Percentiles rank a stretch among this genome's conserved stretches.
These are phyloP conservation scores for Galerucella pusilla DNA, from an alignment of 2,888 invertebrate genomes.

Conservation along the genomic window DNA sequence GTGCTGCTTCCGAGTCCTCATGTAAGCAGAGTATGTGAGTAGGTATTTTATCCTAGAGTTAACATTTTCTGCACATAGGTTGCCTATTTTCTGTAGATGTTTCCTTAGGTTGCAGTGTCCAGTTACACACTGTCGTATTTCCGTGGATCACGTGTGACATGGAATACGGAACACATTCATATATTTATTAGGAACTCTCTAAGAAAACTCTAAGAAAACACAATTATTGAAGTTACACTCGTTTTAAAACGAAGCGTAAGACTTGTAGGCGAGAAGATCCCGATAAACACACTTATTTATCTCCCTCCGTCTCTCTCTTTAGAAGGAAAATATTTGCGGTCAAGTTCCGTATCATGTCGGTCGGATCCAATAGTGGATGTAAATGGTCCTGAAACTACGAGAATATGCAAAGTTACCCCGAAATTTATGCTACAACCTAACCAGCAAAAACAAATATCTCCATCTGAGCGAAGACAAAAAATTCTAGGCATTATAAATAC, in stretches of 20 bases:
- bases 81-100: no score
- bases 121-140: no score
- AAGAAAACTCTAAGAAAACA: not conserved
- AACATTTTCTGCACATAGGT: no score
- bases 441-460: conserved; percentile 30
- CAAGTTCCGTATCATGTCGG: conserved; percentile 20
- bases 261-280: conserved; percentile 8
- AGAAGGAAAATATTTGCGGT: conserved; percentile 22
- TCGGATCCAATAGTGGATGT: conserved; percentile 29
- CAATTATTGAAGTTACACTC: not conserved
- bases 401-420: conserved; percentile 38
- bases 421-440: conserved; percentile 22
- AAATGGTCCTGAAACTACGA: conserved; percentile 39
- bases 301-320: not conserved
- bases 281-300: not conserved
- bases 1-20: no score
- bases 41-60: no score
- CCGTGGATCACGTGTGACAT: no score
- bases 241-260: not conserved
- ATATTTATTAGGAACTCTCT: not conserved
- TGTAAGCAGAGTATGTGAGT: no score
- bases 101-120: no score
- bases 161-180: no score
- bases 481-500: conserved; percentile 9
- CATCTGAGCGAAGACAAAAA: conserved; percentile 8